Conservation (phyloP, 2,888 invertebrate species). For the Scaptomyza flava region DNA sequence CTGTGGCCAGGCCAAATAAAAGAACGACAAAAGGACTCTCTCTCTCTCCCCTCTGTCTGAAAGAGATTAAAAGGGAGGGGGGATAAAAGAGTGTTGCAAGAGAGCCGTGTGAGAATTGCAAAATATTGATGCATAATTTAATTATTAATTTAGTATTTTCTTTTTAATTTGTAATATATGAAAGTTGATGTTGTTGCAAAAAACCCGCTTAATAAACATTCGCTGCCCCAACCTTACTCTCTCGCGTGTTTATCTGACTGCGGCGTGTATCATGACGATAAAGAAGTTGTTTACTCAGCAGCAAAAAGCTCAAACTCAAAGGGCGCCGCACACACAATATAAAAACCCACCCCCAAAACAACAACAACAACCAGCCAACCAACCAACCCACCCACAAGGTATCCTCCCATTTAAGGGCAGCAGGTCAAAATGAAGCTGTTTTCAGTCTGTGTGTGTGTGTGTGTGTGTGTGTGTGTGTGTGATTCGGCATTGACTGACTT, state of each 20-base stretch:
- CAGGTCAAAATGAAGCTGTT: slow-evolving; percentile 75
- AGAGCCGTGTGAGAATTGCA: slow-evolving; percentile 7
- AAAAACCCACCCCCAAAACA: slow-evolving; percentile 18
- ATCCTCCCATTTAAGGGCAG: slow-evolving; percentile 58
- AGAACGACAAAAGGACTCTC: slow-evolving; percentile 22
- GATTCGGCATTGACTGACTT: slow-evolving; percentile 69
- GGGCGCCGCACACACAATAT: neutral
- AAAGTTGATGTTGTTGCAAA: slow-evolving; percentile 15
- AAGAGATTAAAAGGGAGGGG: neutral
- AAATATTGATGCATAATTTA: slow-evolving; percentile 54
- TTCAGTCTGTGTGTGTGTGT: slow-evolving; percentile 16
- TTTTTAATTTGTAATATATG: slow-evolving; percentile 48
- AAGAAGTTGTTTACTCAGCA: slow-evolving; percentile 82
- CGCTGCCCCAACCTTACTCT: neutral
- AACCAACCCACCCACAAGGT: slow-evolving; percentile 37
- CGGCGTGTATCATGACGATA: slow-evolving; percentile 82
- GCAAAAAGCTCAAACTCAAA: slow-evolving; percentile 24
- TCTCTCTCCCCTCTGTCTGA: neutral
- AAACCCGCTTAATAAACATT: neutral
- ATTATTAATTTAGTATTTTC: slow-evolving; percentile 49
- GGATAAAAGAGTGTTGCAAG: neutral
- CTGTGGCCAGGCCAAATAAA: slow-evolving; percentile 63
- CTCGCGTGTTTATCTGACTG: slow-evolving; percentile 53
- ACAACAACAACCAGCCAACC: slow-evolving; percentile 27
- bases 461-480: slow-evolving; percentile 28